Base-by-base conservation (phyloP, 2,888 invertebrate genomes). In the Nomada ruficornis region DNA sequence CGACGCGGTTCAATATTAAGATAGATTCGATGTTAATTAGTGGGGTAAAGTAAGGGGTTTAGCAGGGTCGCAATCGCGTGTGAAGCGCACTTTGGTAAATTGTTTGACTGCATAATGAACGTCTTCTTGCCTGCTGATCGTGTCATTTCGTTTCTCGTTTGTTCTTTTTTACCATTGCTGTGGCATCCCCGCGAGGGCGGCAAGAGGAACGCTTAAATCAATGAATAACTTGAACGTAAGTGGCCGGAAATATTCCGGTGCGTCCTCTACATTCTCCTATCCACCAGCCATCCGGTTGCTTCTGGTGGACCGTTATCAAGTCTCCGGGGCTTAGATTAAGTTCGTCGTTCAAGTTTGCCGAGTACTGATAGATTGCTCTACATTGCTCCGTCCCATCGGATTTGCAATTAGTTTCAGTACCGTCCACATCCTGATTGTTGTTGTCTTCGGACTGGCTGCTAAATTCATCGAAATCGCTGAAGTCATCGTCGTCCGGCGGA, bases 241-340 rank as follows among this genome's bases (percentile, higher is more conserved):
- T 98, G 0, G 98, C 98, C 0, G 98, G 98, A 92, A 98, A 98
- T 89, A 98, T 98, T 42, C 98, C 98, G 82, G 97, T 96, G 83
- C 96, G 95, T 60, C 98, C 98, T 90, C 96, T 96, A 77, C 98
- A 95, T 90, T 98, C 98, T 3, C 98, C 98, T 77, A 98, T 95
- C 98, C 98, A 98, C 98, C 98, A 98, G 54, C 98, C 98, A 91
- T 98, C 98, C 50, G 97, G 97, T 93, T 98, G 98, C 92, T 98
- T 98, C 90, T 97, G 96, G 93, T 97, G 98, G 54, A 98, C 97
- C 88, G 96, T 97, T 89, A 98, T 97, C 65, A 98, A 94, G 93
- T 98, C 98, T 85, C 98, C 98, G 95, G 95, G 92, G 92, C 93
- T 94, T 42, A 95, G 89, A 57, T 94, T 96, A 60, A 98, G 95